Conservation (phyloP, 2,888 invertebrate genomes). For the Polydrusus pterygomalis region DNA sequence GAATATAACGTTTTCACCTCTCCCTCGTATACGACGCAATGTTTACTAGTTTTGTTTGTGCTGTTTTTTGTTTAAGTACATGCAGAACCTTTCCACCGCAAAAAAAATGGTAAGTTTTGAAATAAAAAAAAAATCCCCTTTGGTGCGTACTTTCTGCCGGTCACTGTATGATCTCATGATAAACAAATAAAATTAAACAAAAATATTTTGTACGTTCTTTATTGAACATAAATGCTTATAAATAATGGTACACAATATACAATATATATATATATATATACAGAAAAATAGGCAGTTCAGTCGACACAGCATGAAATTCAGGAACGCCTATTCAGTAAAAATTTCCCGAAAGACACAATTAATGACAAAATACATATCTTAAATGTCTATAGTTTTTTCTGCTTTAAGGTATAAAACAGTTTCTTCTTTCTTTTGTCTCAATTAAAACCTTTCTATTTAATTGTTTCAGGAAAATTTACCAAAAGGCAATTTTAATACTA, state of each 20-base stretch:
- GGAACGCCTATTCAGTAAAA: conserved; percentile 23
- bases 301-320: conserved; percentile 39
- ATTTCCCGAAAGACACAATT: conserved; percentile 28
- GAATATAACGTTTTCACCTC: too few species aligned
- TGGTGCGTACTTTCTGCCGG: too few species aligned
- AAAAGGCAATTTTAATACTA: conserved; percentile 15
- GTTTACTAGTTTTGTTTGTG: too few species aligned
- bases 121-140: too few species aligned
- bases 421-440: neutral
- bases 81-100: too few species aligned
- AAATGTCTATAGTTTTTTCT: conserved; percentile 1
- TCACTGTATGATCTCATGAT: too few species aligned
- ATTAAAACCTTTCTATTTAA: neutral
- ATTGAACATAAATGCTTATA: conserved; percentile 54
- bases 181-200: neutral
- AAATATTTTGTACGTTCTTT: conserved; percentile 39
- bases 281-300: conserved; percentile 40
- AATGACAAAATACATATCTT: neutral
- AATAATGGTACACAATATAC: conserved; percentile 46
- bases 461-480: conserved; percentile 45
- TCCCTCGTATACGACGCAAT: too few species aligned
- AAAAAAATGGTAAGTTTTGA: too few species aligned
- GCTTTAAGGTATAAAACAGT: neutral
- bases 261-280: conserved; percentile 35
- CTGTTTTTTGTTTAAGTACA: too few species aligned